Evolutionary conservation across 2,888 invertebrate species (phyloP).

Genomic region (Phortica magna): DNA sequence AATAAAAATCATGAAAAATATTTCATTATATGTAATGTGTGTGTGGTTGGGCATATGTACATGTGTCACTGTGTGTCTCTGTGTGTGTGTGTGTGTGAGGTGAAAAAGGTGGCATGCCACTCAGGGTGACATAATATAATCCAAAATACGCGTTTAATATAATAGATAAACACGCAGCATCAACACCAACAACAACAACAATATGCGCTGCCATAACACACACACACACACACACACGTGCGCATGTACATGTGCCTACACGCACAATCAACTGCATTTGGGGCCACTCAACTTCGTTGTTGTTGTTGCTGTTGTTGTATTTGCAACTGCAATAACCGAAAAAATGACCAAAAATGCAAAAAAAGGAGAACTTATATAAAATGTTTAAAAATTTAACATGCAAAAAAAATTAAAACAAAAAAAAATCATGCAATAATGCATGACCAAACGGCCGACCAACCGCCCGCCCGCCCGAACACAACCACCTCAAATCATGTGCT

Average conservation of each 20-base stretch:
- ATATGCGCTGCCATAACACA: not conserved
- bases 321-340: constrained; percentile 3
- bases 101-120: no score
- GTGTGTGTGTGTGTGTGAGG: not conserved
- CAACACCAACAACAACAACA: constrained; percentile 28
- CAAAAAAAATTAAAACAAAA: not conserved
- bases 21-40: constrained; percentile 44
- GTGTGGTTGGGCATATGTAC: not conserved
- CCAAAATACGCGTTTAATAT: constrained; percentile 34
- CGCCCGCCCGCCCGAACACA: not conserved
- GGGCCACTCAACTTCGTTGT: not conserved
- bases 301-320: not conserved
- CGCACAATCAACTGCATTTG: not conserved
- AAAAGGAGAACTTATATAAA: not conserved
- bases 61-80: not conserved
- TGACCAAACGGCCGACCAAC: not conserved
- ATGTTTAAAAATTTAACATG: not conserved
- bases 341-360: constrained; percentile 6
- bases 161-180: constrained; percentile 33
- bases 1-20: constrained; percentile 41
- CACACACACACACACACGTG: not conserved
- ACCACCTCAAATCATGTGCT: not conserved
- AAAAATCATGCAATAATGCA: not conserved
- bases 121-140: not conserved
- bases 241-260: not conserved